Base-by-base conservation (phyloP, 64 coral and sea anemone genomes). In the Pocillopora damicornis region DNA sequence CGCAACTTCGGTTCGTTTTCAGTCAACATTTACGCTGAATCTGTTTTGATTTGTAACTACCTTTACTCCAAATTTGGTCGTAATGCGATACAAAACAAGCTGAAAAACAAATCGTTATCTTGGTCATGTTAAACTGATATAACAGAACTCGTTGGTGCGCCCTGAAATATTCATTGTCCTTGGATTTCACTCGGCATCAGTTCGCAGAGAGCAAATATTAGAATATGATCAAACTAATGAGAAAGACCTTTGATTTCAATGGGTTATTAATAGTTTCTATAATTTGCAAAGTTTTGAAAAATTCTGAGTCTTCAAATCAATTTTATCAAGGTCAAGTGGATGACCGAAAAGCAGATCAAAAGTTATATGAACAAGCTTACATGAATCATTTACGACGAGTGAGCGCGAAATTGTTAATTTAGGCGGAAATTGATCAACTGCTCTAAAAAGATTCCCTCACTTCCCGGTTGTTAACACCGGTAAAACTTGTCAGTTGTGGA, bases 51-150 rank as follows among this genome's bases (percentile, higher is more conserved):
- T 83, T 82, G 1, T 65, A 36, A 82, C 37, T 69, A 37, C 3
- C 11, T 37, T 16, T 25, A 11, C 9, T 37, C 37, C 63, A 69
- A 83, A 83, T 83, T 69, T 85, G 65, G 37, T 17, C 20, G 81
- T 35, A 62, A 81, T 59, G 37, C 60, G 79, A 81, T 63, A 60
- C 79, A 63, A 81, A 81, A 59, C 9, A 81, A 36, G 13, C 14
- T 26, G n/a, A 37, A 79, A 79, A 60, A 59, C 77, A 79, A 79
- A 79, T 15, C 13, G 56, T 79, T 79, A 79, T 79, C 77, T 61
- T 13, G 56, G 36, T 23, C 13, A 63, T 81, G 79, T 25, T 81
- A 9, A 63, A 61, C 36, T 57, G 2, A 59, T 1, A 30, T 60
- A 60, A 79, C 77, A 60, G 58, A 56, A 18, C 56, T 22, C 56